Evolutionary conservation across 1,140 invertebrate species (phyloP), one percentile per base, ranked within the genome.

Genomic region (Scaptomyza hsui): DNA sequence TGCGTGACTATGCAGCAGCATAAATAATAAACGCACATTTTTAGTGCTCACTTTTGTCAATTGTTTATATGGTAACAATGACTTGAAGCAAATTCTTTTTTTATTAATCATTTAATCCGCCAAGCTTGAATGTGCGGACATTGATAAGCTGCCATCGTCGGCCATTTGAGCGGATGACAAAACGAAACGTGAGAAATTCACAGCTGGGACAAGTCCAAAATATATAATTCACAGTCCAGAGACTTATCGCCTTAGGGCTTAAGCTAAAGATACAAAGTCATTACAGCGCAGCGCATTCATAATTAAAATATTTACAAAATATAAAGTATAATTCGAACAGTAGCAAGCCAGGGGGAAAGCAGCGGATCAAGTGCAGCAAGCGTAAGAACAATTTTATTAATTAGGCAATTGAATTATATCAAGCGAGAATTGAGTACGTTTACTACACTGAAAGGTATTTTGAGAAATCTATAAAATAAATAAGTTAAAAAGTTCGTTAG

Each of bases 21-120:
- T 49, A 2, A 47, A 37, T 9, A 48, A 63, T 7, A 29, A 37
- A 53, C 37, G 15, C 44, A 45, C 53, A 52, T 29, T 45, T 59
- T 73, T 70, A 63, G 39, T 67, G 74, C 60, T 56, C 76, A 71
- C 35, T 77, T 59, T 29, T 26, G 44, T 19, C 55, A 60, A 56
- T 80, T 62, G 67, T 73, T 68, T 55, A 75, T 71, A 67, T 63
- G 41, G 44, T 51, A 45, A 63, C 78, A 72, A 63, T 59, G 49
- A 48, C 18, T 13, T 63, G 24, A 39, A 59, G 39, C 35, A 26
- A 32, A 37, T 37, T n/a, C 3, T 37, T 35, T 35, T 88, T 88
- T 88, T 89, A 88, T 88, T 88, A 88, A 88, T 88, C 82, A 61
- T 82, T 82, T 88, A 88, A 88, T 68, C 63, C 77, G 10, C 15